phyloP scores from a whole-genome alignment of 2,797 vertebrate genomes.

The Enteromius trimaculatus region DNA sequence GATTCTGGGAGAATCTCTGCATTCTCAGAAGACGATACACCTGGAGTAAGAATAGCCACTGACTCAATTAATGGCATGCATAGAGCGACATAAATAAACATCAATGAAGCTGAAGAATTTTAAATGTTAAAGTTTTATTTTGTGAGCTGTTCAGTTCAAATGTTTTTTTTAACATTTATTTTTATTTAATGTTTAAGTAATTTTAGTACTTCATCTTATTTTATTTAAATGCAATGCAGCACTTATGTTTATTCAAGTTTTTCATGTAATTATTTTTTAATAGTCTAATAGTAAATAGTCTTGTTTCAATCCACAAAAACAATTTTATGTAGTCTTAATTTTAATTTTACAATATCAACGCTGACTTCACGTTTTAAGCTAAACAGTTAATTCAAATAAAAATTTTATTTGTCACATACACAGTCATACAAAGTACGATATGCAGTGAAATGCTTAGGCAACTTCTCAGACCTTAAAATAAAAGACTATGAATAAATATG shows the following conservation, averaged over 20 bases:
- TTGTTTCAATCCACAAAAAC: not conserved
- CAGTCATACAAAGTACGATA: too few relatives aligned
- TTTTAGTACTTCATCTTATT: too few relatives aligned
- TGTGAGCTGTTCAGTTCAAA: not conserved
- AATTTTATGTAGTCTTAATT: not conserved
- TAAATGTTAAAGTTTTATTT: not conserved
- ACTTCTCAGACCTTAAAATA: too few relatives aligned
- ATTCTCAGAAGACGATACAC: slow-evolving; percentile 88
- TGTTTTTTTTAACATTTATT: not conserved
- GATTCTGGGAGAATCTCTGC: slow-evolving; percentile 88
- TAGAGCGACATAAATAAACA: too few relatives aligned
- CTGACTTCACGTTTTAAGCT: not conserved
- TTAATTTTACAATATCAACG: not conserved
- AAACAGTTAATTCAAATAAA: not conserved
- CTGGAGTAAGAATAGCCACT: slow-evolving; percentile 78
- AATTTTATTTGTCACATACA: too few relatives aligned
- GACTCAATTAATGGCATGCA: not conserved
- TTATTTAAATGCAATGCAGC: not conserved
- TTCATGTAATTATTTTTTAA: not conserved
- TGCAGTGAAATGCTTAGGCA: too few relatives aligned
- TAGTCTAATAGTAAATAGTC: too few relatives aligned
- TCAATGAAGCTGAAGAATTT: too few relatives aligned
- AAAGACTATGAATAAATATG: too few relatives aligned
- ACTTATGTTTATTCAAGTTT: not conserved
- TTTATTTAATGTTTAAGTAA: not conserved